Conservation (phyloP, 2,113 vertebrate genomes). For the Corapipo altera region DNA sequence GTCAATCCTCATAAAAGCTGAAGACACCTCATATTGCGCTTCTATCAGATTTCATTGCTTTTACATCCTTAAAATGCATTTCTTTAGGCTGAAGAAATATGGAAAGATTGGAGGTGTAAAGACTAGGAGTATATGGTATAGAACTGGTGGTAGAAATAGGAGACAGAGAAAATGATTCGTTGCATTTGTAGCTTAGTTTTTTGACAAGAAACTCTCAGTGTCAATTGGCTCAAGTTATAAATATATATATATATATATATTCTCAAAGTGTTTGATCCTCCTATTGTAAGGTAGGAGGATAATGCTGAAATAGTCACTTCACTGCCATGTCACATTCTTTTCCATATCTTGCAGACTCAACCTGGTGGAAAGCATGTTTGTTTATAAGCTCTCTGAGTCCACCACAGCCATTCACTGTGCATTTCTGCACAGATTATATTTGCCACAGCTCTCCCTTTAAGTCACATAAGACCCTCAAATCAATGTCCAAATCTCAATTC, state of each 20-base stretch:
- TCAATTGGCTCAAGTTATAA: not conserved
- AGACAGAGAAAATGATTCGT: accelerated
- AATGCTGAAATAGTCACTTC: not conserved
- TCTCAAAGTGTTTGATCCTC: not conserved
- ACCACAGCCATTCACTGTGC: not conserved
- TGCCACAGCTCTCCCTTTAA: not conserved
- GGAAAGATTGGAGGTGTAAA: not conserved
- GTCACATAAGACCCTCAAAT: not conserved
- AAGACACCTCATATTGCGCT: not conserved
- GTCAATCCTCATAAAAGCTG: not conserved
- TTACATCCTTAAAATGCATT: not conserved
- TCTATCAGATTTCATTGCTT: not conserved
- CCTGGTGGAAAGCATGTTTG: not conserved
- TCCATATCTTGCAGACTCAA: not conserved
- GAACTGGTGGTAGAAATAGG: not conserved
- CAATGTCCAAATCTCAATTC: accelerated
- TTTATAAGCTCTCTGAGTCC: not conserved
- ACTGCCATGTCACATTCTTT: not conserved
- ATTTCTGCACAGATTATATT: not conserved
- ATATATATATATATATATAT: not conserved
- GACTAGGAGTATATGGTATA: not conserved
- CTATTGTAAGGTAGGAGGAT: not conserved
- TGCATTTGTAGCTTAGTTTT: not conserved
- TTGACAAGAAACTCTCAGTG: not conserved
- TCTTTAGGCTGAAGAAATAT: not conserved